Conservation (phyloP, 2,113 vertebrate genomes). For the Neolamprologus sp. region DNA sequence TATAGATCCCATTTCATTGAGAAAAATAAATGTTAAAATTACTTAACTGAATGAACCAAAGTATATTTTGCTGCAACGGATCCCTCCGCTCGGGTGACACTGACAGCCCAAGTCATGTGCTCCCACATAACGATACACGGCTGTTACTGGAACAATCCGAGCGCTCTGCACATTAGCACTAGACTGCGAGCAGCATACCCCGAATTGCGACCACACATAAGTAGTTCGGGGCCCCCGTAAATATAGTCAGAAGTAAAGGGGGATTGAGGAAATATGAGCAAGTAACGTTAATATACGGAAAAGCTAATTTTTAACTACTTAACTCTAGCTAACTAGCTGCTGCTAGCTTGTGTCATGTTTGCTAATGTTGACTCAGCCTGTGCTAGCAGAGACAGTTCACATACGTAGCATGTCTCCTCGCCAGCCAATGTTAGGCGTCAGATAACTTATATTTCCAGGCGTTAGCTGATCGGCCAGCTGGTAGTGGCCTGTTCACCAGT, state of each 20-base stretch:
- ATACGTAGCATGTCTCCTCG: not conserved
- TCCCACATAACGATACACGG: not conserved
- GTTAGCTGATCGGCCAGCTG: not conserved
- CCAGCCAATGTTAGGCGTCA: not conserved
- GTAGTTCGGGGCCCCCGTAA: not conserved
- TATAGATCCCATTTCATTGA: not conserved
- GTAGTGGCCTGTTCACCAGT: not conserved
- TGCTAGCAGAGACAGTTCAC: not conserved
- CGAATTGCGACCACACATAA: not conserved
- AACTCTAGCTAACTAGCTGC: slow-evolving; percentile 3
- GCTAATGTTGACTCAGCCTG: not conserved
- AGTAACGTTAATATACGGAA: not conserved
- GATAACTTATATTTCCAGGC: not conserved
- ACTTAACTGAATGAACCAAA: not conserved
- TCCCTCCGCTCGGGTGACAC: not conserved
- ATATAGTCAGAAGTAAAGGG: no score
- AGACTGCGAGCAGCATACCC: not conserved
- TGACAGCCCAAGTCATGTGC: slow-evolving; percentile 55
- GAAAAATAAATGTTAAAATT: not conserved
- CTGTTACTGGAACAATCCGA: not conserved
- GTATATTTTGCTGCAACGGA: not conserved
- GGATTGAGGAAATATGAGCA: no score
- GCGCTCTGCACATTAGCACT: not conserved
- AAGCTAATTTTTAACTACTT: not conserved
- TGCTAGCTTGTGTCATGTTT: slow-evolving; percentile 31